phyloP scores from a whole-genome alignment of 2,888 invertebrate genomes.

The Hypsopygia costalis region DNA sequence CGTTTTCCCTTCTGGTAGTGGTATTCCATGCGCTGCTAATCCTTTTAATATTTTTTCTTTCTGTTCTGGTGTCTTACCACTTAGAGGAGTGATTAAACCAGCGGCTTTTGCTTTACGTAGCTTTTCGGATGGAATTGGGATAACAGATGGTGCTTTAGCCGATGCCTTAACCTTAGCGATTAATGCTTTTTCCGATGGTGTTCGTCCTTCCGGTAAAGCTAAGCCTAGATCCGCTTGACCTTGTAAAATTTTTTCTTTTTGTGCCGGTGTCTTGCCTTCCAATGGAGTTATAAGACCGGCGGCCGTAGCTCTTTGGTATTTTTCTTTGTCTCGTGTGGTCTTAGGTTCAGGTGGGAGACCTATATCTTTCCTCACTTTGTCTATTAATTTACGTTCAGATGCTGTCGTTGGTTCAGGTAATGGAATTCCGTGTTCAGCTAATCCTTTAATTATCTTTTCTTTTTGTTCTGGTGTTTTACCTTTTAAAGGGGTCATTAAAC shows the following conservation, averaged over 20 bases:
- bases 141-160: no score
- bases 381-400: slow-evolving; percentile 16
- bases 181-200: no score
- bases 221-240: no score
- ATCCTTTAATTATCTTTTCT: slow-evolving; percentile 24
- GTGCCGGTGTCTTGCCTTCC: slow-evolving; percentile 26
- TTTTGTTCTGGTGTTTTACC: slow-evolving; percentile 26
- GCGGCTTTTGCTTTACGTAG: slow-evolving; percentile 17
- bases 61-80: slow-evolving; percentile 24
- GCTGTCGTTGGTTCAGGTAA: slow-evolving; percentile 25
- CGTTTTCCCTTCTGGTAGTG: slow-evolving; percentile 25
- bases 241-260: not conserved
- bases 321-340: slow-evolving; percentile 26
- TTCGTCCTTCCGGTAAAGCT: no score
- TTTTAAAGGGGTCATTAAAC: slow-evolving; percentile 25
- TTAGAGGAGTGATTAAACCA: slow-evolving; percentile 26
- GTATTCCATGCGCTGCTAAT: slow-evolving; percentile 19
- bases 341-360: slow-evolving; percentile 33
- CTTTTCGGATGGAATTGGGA: no score
- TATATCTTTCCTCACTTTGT: slow-evolving; percentile 21
- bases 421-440: slow-evolving; percentile 20
- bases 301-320: slow-evolving; percentile 23
- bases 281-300: slow-evolving; percentile 27
- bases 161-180: no score
- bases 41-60: slow-evolving; percentile 28